phyloP scores from a whole-genome alignment of 2,113 vertebrate species.

The Ariopsis seemanni region DNA sequence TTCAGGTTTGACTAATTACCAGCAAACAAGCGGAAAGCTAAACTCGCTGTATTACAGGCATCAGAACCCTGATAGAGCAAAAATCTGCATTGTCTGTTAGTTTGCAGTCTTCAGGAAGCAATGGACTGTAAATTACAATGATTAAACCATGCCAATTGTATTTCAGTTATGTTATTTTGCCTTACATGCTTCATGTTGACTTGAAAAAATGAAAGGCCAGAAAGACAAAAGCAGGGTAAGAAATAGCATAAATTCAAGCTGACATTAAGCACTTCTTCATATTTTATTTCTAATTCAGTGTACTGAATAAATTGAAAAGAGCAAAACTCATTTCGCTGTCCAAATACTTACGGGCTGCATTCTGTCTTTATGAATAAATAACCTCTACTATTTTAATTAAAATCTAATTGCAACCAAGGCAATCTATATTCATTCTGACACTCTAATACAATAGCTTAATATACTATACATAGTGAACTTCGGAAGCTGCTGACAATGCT shows the following conservation, averaged over 20 bases:
- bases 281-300: constrained; percentile 1
- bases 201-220: neutral
- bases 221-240: neutral
- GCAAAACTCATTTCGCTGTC: neutral
- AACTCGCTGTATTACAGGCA: neutral
- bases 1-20: neutral
- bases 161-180: neutral
- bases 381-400: neutral
- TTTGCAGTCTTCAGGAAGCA: neutral
- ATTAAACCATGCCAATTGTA: neutral
- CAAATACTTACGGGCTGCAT: neutral
- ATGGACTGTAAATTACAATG: neutral
- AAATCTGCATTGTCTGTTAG: neutral
- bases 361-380: neutral
- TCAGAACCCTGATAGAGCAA: neutral
- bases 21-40: neutral
- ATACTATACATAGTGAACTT: neutral
- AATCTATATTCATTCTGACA: neutral
- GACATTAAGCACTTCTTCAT: neutral
- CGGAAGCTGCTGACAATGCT: constrained; percentile 25
- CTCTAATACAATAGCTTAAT: neutral
- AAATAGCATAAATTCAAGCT: neutral
- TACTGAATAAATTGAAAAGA: neutral
- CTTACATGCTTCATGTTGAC: neutral
- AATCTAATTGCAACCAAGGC: neutral